These are phyloP conservation scores for Macroteleia sp. DNA, from an alignment of 2,888 invertebrate species.

Conservation along the genomic window DNA sequence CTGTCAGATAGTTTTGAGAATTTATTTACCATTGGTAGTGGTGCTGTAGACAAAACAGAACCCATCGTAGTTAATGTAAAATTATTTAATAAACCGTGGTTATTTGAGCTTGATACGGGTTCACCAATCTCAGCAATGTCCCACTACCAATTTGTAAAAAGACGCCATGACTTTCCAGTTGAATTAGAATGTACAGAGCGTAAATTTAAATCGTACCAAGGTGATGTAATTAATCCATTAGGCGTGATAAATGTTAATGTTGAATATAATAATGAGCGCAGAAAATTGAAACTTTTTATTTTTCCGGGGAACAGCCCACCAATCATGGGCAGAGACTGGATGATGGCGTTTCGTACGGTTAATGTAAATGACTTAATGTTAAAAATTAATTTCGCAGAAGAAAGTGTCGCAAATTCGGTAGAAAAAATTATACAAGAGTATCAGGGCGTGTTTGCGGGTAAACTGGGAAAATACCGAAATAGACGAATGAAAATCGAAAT, in stretches of 20 bases:
- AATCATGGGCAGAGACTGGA: conserved; percentile 39
- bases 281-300: conserved; percentile 22
- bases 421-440: background rate
- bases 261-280: background rate
- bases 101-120: conserved; percentile 17
- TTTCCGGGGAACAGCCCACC: conserved; percentile 51
- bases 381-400: too few species aligned
- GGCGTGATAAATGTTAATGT: conserved; percentile 19
- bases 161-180: conserved; percentile 1
- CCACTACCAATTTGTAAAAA: background rate
- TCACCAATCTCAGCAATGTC: conserved; percentile 26
- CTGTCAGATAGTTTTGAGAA: conserved; percentile 11
- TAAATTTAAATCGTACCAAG: conserved; percentile 37
- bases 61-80: conserved; percentile 15
- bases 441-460: conserved; percentile 20
- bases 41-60: background rate
- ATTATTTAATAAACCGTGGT: conserved; percentile 7
- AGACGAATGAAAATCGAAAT: conserved; percentile 45
- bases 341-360: background rate
- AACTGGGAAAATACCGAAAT: conserved; percentile 44
- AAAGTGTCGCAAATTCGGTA: too few species aligned
- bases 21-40: background rate
- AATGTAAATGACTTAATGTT: background rate
- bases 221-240: conserved; percentile 30
- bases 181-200: background rate